phyloP scores from a whole-genome alignment of 2,113 vertebrate species.

The Microcebus jonahi region DNA sequence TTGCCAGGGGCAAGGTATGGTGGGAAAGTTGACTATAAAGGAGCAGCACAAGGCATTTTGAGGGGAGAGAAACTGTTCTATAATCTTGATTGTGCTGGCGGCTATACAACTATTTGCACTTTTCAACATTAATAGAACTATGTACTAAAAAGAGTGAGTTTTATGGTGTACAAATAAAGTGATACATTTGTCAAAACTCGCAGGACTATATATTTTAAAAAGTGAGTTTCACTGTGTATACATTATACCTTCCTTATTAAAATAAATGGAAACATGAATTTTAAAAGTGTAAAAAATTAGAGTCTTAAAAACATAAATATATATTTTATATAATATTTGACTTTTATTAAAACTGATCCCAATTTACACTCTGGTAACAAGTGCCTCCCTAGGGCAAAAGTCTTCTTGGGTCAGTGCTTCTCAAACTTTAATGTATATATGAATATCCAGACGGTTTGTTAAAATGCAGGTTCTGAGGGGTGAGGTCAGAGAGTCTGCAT shows the following conservation, averaged over 20 bases:
- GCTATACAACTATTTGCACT: background rate
- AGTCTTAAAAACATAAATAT: background rate
- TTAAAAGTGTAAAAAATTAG: background rate
- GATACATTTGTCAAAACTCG: background rate
- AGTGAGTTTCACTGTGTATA: background rate
- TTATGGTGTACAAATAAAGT: background rate
- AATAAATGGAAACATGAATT: background rate
- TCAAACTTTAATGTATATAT: background rate
- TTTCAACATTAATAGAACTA: background rate
- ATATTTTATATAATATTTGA: background rate
- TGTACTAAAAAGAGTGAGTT: background rate
- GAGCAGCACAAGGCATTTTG: background rate
- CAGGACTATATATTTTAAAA: background rate
- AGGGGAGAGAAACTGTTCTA: background rate
- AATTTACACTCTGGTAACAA: background rate
- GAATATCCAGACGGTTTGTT: background rate
- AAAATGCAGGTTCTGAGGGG: constrained; percentile 7
- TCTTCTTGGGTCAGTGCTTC: background rate
- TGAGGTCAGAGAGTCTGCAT: background rate
- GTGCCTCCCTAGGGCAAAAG: background rate
- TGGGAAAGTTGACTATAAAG: background rate
- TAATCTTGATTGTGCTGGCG: background rate
- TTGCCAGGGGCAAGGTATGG: background rate
- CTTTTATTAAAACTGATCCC: constrained; percentile 6
- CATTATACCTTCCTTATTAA: background rate